Evolutionary conservation across 2,888 invertebrate species (phyloP).

Genomic region (Oscheius sp.): DNA sequence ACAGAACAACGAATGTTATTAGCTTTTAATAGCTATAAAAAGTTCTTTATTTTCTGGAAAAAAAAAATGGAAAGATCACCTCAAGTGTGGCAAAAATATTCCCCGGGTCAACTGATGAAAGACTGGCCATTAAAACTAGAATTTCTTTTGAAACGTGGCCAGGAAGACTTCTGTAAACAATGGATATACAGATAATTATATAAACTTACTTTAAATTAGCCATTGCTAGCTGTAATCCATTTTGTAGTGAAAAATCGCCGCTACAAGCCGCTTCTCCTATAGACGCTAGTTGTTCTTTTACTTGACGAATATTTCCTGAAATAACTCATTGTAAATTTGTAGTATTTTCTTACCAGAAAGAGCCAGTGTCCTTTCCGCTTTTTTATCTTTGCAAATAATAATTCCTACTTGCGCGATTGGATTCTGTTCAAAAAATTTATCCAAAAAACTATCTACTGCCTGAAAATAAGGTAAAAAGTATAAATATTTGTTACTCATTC

Average conservation of each 20-base stretch:
- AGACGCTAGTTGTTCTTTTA: conserved; percentile 72
- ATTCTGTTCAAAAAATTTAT: conserved; percentile 97
- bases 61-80: conserved; percentile 71
- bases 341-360: conserved; percentile 80
- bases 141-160: conserved; percentile 94
- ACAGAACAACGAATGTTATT: conserved; percentile 88
- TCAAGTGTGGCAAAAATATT: conserved; percentile 86
- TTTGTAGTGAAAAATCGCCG: conserved; percentile 96
- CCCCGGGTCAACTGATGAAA: conserved; percentile 95
- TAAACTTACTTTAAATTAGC: conserved; percentile 79
- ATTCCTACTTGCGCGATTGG: conserved; percentile 96
- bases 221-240: conserved; percentile 87
- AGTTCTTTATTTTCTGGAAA: no score
- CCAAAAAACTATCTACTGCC: conserved; percentile 88
- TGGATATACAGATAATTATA: background rate
- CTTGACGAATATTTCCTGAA: conserved; percentile 65
- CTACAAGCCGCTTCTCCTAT: conserved; percentile 78
- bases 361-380: conserved; percentile 90
- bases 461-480: conserved; percentile 25
- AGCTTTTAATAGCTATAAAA: conserved; percentile 18
- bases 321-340: background rate
- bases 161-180: conserved; percentile 79
- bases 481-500: no score
- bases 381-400: conserved; percentile 87
- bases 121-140: conserved; percentile 87